These are phyloP conservation scores for Alviniconcha marisindica DNA, from an alignment of 1,140 invertebrate species.

Conservation along the genomic window DNA sequence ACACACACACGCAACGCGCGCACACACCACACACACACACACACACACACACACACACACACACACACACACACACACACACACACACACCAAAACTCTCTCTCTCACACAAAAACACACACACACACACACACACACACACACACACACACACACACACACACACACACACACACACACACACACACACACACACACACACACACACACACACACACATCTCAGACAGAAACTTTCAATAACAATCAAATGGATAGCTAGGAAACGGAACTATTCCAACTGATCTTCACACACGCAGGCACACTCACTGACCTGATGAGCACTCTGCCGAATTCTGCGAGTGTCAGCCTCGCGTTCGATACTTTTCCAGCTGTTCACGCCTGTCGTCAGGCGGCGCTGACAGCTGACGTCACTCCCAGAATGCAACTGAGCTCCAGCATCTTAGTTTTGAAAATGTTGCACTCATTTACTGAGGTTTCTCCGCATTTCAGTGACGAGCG, in stretches of 20 bases:
- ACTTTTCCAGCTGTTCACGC: slow-evolving; percentile 29
- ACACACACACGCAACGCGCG: no score
- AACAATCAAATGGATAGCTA: no score
- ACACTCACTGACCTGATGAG: slow-evolving; percentile 3
- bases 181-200: background rate
- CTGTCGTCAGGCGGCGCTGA: slow-evolving; percentile 30
- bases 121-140: slow-evolving; percentile 2
- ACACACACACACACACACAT: slow-evolving; percentile 17
- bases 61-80: no score
- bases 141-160: background rate
- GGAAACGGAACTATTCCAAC: no score
- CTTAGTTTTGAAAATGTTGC: slow-evolving; percentile 1
- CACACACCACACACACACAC: no score
- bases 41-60: no score
- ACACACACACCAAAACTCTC: no score
- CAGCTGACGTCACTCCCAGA: slow-evolving; percentile 30
- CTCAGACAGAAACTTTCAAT: no score
- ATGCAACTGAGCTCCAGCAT: background rate
- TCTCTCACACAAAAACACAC: no score
- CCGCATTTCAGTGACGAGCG: slow-evolving; percentile 8
- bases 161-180: background rate
- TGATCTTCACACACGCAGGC: background rate
- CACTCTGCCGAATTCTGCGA: background rate
- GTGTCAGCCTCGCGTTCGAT: slow-evolving; percentile 26
- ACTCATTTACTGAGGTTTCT: slow-evolving; percentile 1